These are phyloP conservation scores for Latrodectus geometricus DNA, from an alignment of 1,140 invertebrate species.

Conservation along the genomic window DNA sequence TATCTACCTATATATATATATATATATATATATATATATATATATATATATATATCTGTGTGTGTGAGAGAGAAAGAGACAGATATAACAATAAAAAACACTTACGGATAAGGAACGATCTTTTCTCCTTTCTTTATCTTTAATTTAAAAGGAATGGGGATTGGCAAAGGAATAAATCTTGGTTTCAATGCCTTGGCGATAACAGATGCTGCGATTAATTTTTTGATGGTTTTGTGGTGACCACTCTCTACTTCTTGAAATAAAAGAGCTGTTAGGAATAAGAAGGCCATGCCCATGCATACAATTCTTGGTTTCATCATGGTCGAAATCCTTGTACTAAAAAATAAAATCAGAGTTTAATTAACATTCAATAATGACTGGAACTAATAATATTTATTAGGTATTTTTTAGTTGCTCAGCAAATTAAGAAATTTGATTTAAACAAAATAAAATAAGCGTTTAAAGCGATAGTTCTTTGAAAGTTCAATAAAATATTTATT, in stretches of 20 bases:
- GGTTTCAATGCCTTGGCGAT: constrained; percentile 44
- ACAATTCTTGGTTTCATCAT: constrained; percentile 1
- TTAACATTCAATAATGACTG: too few relatives aligned
- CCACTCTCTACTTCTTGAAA: constrained; percentile 6
- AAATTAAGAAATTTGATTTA: too few relatives aligned
- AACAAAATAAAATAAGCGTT: too few relatives aligned
- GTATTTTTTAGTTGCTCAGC: too few relatives aligned
- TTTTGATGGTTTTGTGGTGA: constrained; percentile 19
- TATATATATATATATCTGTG: too few relatives aligned
- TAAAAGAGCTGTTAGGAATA: not conserved
- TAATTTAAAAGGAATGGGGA: constrained; percentile 49
- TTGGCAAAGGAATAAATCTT: constrained; percentile 49
- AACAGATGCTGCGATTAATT: constrained; percentile 13
- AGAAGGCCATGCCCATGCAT: not conserved
- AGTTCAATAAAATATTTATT: too few relatives aligned
- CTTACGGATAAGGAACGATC: constrained; percentile 48
- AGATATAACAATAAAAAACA: too few relatives aligned
- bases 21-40: too few relatives aligned
- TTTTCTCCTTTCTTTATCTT: constrained; percentile 50
- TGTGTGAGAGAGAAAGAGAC: too few relatives aligned
- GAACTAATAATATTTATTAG: too few relatives aligned
- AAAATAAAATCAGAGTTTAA: not conserved
- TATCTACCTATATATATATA: too few relatives aligned
- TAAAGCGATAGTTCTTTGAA: too few relatives aligned
- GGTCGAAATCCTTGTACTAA: not conserved